Base-by-base conservation (phyloP, 2,888 invertebrate genomes). In the Cosmorhoe ocellata region DNA sequence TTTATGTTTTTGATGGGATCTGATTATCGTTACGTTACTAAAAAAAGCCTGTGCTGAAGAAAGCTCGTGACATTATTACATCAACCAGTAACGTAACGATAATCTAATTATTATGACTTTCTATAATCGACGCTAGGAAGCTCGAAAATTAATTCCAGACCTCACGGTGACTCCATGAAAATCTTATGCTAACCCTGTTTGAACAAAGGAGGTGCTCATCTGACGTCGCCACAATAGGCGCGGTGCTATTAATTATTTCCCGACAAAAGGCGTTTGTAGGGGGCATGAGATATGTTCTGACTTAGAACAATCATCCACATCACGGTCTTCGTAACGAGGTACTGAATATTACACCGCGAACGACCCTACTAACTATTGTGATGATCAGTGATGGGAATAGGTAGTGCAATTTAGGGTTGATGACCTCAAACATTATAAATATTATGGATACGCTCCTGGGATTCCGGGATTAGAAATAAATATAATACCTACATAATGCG, bases 161-260 rank as follows among this genome's bases (percentile, higher is more conserved):
- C 32, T 32, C 47, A 48, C 48, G 44, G 37, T 53, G 53, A 53
- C 53, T 51, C 46, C 39, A 41, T 53, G 53, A 53, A 56, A 58
- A 64, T 61, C 58, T 66, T 62, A 66, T 65, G 63, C 59, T 64
- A 62, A 44, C 49, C 52, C 50, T 49, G 52, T 24, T 31, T 62
- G 67, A 62, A 73, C 75, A 81, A 79, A 79, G 79, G 74, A 66
- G 71, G 66, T 64, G 66, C 65, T 72, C 67, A 67, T 68, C 67
- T 69, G 71, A 64, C 67, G 56, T 56, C 58, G 61, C 68, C 64
- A 74, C 72, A 79, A 74, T 72, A 69, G 76, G 70, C 76, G 72
- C 74, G 71, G 57, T 53, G 68, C 76, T 70, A 81, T 81, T 81
- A 79, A 81, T 81, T 78, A 80, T 74, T 71, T 67, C 68, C 66